Evolutionary conservation across 1,140 invertebrate species (phyloP).

Genomic region (Drosophila aff.): DNA sequence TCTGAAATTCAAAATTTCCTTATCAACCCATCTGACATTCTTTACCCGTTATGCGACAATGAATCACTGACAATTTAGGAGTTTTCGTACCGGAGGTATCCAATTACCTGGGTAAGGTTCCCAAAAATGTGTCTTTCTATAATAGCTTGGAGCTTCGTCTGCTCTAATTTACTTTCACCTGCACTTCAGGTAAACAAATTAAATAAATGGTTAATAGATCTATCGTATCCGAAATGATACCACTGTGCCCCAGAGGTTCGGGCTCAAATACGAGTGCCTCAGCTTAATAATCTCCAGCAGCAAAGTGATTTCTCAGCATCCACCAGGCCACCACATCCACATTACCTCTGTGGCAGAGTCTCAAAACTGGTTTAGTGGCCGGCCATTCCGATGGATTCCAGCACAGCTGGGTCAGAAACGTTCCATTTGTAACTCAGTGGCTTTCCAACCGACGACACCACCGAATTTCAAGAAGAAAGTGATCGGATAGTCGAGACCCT

Average conservation of each 20-base stretch:
- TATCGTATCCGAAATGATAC: constrained; percentile 12
- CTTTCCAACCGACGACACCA: constrained; percentile 47
- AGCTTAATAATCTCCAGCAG: constrained; percentile 14
- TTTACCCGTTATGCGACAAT: constrained; percentile 14
- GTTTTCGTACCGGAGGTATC: not conserved
- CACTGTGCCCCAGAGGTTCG: constrained; percentile 32
- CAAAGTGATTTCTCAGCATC: constrained; percentile 26
- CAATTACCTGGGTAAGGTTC: constrained; percentile 3
- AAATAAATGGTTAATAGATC: constrained; percentile 23
- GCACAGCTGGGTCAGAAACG: constrained; percentile 52
- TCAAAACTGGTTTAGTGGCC: constrained; percentile 62
- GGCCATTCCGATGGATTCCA: constrained; percentile 35
- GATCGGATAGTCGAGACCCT: constrained; percentile 34
- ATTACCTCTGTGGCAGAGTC: constrained; percentile 48
- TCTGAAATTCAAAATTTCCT: constrained; percentile 5
- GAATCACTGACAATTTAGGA: not conserved
- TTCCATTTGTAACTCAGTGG: constrained; percentile 61
- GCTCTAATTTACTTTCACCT: constrained; percentile 33
- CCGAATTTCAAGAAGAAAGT: constrained; percentile 60
- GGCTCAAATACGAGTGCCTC: constrained; percentile 9
- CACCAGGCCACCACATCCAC: constrained; percentile 28
- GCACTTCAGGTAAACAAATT: constrained; percentile 30
- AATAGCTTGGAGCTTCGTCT: constrained; percentile 1
- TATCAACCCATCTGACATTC: constrained; percentile 19
- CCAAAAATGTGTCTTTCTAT: not conserved